Conservation (phyloP, 2,797 vertebrate genomes). For the Gymnoscopelus braueri region DNA sequence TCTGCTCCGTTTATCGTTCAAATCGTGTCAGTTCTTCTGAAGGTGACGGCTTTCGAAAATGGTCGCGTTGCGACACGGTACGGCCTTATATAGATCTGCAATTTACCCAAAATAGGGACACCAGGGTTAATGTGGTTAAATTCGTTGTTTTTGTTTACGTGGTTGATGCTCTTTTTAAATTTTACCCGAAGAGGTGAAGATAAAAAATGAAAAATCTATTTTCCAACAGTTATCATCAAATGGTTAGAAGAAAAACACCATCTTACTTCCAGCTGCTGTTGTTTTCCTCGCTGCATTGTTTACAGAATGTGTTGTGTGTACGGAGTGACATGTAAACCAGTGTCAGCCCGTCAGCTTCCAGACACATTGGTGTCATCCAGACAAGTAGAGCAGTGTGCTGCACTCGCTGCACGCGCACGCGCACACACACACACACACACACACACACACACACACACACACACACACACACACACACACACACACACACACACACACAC, state of each 20-base stretch:
- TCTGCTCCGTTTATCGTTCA: slow-evolving; percentile 22
- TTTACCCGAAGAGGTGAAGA: too few relatives aligned
- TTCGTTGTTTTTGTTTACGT: too few relatives aligned
- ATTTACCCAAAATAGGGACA: too few relatives aligned
- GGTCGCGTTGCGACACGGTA: too few relatives aligned
- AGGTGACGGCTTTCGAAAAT: too few relatives aligned
- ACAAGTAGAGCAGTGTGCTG: slow-evolving; percentile 55
- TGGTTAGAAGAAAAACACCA: slow-evolving; percentile 10
- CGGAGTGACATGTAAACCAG: slow-evolving; percentile 61
- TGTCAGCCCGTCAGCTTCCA: slow-evolving; percentile 70
- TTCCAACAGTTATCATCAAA: slow-evolving; percentile 18
- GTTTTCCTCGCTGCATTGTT: slow-evolving; percentile 60
- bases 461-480: too few relatives aligned
- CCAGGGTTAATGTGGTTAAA: too few relatives aligned
- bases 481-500: background rate
- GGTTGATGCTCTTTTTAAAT: too few relatives aligned
- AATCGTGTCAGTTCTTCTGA: background rate
- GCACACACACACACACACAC: slow-evolving; percentile 6
- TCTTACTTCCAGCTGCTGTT: slow-evolving; percentile 45
- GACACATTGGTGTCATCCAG: slow-evolving; percentile 74
- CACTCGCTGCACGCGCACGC: slow-evolving; percentile 1
- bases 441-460: slow-evolving; percentile 6
- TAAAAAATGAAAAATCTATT: too few relatives aligned
- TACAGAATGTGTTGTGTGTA: slow-evolving; percentile 23
- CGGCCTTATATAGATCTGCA: too few relatives aligned